Conservation (phyloP, 2,113 vertebrate species). For the Odocoileus virginianus region DNA sequence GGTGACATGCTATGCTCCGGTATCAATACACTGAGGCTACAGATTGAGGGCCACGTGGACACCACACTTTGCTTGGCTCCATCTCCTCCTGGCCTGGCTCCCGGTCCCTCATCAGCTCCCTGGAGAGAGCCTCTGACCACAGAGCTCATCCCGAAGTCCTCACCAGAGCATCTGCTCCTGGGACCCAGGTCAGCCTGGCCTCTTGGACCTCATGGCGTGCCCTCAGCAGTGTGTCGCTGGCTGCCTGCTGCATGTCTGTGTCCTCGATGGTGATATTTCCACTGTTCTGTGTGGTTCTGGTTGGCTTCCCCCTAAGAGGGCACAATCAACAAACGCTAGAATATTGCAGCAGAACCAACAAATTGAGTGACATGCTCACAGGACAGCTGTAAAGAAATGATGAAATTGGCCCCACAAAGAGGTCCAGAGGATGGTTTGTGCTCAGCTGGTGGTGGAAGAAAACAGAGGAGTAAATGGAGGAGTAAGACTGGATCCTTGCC, state of each 20-base stretch:
- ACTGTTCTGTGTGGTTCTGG: not conserved
- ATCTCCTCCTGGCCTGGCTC: too few relatives aligned
- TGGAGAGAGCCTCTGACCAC: not conserved
- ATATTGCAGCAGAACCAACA: not conserved
- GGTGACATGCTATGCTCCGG: fast-evolving
- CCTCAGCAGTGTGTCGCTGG: not conserved
- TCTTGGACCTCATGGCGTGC: not conserved
- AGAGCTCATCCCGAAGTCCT: not conserved
- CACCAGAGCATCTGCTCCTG: not conserved
- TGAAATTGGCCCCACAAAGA: not conserved
- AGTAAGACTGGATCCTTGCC: not conserved
- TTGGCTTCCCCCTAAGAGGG: not conserved
- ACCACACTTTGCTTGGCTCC: not conserved
- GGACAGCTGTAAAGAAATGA: not conserved
- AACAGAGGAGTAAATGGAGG: not conserved
- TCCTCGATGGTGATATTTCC: not conserved
- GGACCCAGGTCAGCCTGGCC: not conserved
- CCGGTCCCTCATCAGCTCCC: not conserved
- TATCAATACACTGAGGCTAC: not conserved
- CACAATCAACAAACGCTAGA: not conserved
- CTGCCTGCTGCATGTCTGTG: too few relatives aligned
- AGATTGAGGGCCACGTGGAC: not conserved
- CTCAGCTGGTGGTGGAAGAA: not conserved
- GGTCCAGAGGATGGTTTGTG: not conserved
- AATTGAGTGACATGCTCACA: not conserved